Conservation (phyloP, 2,888 invertebrate species). For the Creontiades dilutus region DNA sequence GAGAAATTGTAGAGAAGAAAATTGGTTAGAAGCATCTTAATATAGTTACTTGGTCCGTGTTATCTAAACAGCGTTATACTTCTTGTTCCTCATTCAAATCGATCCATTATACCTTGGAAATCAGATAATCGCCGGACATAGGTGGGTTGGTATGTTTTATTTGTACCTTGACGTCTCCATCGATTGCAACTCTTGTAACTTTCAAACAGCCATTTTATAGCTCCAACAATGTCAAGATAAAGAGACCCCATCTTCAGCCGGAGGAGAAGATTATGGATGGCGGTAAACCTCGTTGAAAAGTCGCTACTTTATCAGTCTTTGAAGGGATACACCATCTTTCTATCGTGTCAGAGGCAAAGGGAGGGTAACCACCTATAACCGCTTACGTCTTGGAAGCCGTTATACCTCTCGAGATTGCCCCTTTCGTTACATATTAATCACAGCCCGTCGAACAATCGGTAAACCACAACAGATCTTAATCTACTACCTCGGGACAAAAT, state of each 20-base stretch:
- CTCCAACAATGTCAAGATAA: neutral
- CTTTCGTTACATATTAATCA: slow-evolving; percentile 39
- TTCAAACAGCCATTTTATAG: neutral
- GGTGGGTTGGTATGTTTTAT: too few relatives aligned
- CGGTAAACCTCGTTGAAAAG: slow-evolving; percentile 36
- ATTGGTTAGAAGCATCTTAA: too few relatives aligned
- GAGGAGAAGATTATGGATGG: neutral
- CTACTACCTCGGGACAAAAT: neutral
- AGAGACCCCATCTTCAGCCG: neutral
- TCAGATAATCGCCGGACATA: too few relatives aligned
- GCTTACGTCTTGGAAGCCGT: neutral
- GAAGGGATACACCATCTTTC: neutral
- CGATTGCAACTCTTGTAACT: neutral
- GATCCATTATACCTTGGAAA: too few relatives aligned
- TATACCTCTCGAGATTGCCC: neutral
- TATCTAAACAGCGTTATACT: too few relatives aligned
- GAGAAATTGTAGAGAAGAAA: too few relatives aligned
- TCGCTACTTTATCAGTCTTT: slow-evolving; percentile 1
- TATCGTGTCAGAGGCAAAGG: neutral
- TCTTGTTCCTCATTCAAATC: too few relatives aligned
- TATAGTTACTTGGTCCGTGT: too few relatives aligned
- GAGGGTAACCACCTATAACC: neutral
- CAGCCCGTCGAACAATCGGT: slow-evolving; percentile 14
- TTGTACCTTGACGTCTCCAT: neutral
- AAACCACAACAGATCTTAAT: slow-evolving; percentile 20